Evolutionary conservation across 2,113 vertebrate genomes (phyloP), one percentile per base, ranked within the genome.

Genomic region (Cyanoderma ruficeps): DNA sequence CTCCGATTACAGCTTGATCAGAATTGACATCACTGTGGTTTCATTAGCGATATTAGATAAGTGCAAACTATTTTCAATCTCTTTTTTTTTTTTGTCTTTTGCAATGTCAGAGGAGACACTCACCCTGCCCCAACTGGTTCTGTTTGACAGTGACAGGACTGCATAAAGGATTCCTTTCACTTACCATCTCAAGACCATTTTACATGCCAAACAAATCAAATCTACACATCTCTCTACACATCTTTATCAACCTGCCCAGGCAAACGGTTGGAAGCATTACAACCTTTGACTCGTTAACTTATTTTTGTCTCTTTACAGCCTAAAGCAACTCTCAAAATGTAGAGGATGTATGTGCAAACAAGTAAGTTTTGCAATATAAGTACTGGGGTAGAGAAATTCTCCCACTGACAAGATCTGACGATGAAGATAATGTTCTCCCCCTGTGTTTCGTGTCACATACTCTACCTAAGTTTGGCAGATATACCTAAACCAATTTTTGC

Each of bases 11-110:
- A 97, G 97, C 94, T 76, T 98, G 97, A 98, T 97, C 98, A 98
- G 98, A 98, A 98, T 90, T 98, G 98, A 98, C 98, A 98, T 98
- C 98, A 98, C 35, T 77, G 97, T 92, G 98, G 98, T 98, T 98
- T 98, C 97, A 98, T 98, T 97, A 98, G 96, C 44, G 91, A 97
- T 97, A 97, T 97, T 97, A 96, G 95, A 97, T 94, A 85, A 96
- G 93, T 75, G 79, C 88, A 94, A 95, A 90, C 95, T 95, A 94
- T 97, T 97, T 97, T 98, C 93, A 96, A 95, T 95, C 90, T 63
- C 60, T 12, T 75, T 59, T 88, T 75, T 59, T 88, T 37, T 57
- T 88, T 92, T 75, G 56, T 53, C n/a, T 95, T 94, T 96, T 94
- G 84, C 79, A 87, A 56, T 87, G 76, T 92, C 31, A 57, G 86